Evolutionary conservation across 1,140 invertebrate species (phyloP), one percentile per base, ranked within the genome.

Genomic region (Listronotus oregonensis): DNA sequence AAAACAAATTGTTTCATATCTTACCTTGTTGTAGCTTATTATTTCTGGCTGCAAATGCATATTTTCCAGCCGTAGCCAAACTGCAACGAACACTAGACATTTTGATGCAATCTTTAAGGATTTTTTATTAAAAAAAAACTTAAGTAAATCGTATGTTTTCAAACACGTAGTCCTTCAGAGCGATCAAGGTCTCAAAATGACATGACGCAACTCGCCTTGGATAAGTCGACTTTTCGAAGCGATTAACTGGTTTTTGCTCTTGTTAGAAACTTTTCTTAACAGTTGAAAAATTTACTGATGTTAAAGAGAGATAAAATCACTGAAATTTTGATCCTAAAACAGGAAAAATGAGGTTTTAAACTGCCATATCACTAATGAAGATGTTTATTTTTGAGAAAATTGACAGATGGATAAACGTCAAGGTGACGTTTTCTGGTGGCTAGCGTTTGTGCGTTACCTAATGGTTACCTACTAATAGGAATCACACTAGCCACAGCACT

Each of bases 41-140:
- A 46, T 64, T 69, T 43, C 75, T 67, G 42, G 73, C 66, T 32
- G 66, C 74, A 47, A 71, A 61, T 32, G 74, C 75, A 62, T 76
- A 71, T 69, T 76, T 78, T 40, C 75, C 76, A 50, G 72, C 76
- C 44, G 71, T 72, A 5, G 69, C 66, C 21, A 78, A 62, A 59
- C 72, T 73, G 67, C 76, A 76, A 52, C 76, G 68, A 18, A 78
- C 76, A 71, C 73, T 75, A 32, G 71, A 71, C 76, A 78, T 78
- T 27, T 61, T 72, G 43, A 18, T 40, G 50, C 14, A 14, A 3
- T 15, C 11, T 51, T 9, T 17, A n/a, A 12, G 17, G 43, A 58
- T 6, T 47, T 42, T 52, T 66, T 50, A 50, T 15, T 40, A 10
- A 21, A 47, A 43, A 43, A 59, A 44, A 18, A 42, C n/a, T 56